Evolutionary conservation across 2,797 vertebrate species (phyloP).

Genomic region (Masticophis lateralis): DNA sequence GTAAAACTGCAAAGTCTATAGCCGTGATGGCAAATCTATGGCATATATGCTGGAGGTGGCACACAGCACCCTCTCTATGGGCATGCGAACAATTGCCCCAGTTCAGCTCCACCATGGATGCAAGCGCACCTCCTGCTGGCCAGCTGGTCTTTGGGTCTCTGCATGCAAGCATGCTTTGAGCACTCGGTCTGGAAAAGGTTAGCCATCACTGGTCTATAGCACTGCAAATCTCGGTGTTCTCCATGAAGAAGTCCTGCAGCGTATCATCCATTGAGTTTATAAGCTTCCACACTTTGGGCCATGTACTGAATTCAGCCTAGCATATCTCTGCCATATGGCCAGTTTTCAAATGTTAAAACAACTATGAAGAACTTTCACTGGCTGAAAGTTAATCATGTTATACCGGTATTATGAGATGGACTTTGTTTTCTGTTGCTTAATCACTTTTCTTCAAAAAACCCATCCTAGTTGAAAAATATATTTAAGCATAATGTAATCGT

Average conservation of each 20-base stretch:
- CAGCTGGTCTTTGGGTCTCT: too few relatives aligned
- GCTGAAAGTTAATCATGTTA: not conserved
- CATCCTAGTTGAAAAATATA: not conserved
- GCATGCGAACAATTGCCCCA: too few relatives aligned
- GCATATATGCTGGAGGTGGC: too few relatives aligned
- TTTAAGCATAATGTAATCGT: slow-evolving; percentile 28
- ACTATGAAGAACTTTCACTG: not conserved
- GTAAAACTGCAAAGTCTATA: not conserved
- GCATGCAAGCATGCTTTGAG: too few relatives aligned
- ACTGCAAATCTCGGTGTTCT: not conserved
- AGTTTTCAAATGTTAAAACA: not conserved
- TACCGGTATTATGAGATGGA: not conserved
- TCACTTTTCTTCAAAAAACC: not conserved
- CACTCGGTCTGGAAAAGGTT: too few relatives aligned
- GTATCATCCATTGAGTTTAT: not conserved
- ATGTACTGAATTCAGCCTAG: not conserved
- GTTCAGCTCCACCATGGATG: too few relatives aligned
- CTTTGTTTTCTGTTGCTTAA: not conserved
- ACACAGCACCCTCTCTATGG: too few relatives aligned
- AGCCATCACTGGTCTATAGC: not conserved
- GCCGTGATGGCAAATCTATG: too few relatives aligned
- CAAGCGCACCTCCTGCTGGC: too few relatives aligned
- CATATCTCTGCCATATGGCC: not conserved
- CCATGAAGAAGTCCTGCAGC: not conserved
- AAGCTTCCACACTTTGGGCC: not conserved